Evolutionary conservation across 2,888 invertebrate genomes (phyloP), one percentile per base, ranked within the genome.

Genomic region (Autographa gamma): DNA sequence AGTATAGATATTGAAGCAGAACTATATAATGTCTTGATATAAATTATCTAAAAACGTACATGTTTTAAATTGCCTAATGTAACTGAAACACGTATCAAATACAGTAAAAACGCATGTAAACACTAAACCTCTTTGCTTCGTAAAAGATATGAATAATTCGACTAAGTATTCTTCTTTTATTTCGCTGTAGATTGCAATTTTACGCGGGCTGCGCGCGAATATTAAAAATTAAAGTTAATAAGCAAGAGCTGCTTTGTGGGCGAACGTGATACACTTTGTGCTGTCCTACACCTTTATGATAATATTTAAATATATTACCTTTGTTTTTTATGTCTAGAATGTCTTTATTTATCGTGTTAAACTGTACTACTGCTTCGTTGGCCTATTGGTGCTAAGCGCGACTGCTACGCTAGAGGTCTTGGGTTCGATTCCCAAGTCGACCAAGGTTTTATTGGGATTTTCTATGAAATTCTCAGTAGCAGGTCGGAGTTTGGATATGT

Each of bases 191-290:
- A 93, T 92, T 92, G 93, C 93, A 95, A 95, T 95, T 95, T 95
- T 93, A 93, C 95, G 94, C 91, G 89, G 89, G 77, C 75, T 92
- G 95, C 86, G 90, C 93, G 87, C 90, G 93, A 90, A 94, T 95
- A 95, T 95, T 95, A 95, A 95, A 95, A 95, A 95, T 94, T 95
- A 93, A 95, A 94, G 88, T 93, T 95, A 94, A 95, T 95, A 95
- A 94, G 93, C 92, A 89, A 86, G 88, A 81, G 82, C 74, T 82
- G 85, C 89, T 86, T 87, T 90, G 88, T 89, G 84, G 69, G 73
- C 73, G 69, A 74, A 80, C 77, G 82, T 86, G 79, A 85, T 77
- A 79, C 69, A 71, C 73, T 79, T 83, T 81, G 69, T 83, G 79
- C 84, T 82, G 59, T 69, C 59, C 59, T 72, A 60, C 54, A 63